Evolutionary conservation across 1,140 invertebrate species (phyloP).

Genomic region (Pseudomyrmex concolor): DNA sequence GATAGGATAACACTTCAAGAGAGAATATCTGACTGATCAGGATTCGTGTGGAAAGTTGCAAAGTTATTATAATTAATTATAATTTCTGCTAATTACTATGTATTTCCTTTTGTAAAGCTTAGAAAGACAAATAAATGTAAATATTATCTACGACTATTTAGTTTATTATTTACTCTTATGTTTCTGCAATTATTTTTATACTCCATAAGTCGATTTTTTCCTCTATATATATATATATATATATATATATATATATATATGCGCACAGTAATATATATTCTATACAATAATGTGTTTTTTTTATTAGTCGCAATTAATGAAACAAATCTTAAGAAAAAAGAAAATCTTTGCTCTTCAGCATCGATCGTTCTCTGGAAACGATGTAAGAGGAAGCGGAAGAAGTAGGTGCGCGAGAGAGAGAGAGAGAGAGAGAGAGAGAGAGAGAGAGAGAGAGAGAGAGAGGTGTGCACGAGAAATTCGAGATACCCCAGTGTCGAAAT

Average conservation of each 20-base stretch:
- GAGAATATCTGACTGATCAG: neutral
- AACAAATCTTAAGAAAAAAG: conserved; percentile 13
- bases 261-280: too few species aligned
- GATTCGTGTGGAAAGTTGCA: neutral
- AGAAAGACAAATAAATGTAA: neutral
- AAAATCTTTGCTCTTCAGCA: conserved; percentile 60
- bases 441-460: neutral
- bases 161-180: too few species aligned
- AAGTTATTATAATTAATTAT: neutral
- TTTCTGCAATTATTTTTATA: too few species aligned
- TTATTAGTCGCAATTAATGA: neutral
- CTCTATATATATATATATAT: too few species aligned
- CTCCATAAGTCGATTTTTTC: too few species aligned
- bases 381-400: conserved; percentile 41
- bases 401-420: conserved; percentile 23
- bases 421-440: neutral
- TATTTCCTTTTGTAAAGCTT: neutral
- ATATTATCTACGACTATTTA: too few species aligned
- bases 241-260: too few species aligned
- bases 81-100: neutral
- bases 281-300: too few species aligned
- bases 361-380: conserved; percentile 64
- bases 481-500: conserved; percentile 78
- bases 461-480: conserved; percentile 71
- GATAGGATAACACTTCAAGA: conserved; percentile 4